Conservation (phyloP, 1,140 invertebrate species). For the Drosophila kikkawai region DNA sequence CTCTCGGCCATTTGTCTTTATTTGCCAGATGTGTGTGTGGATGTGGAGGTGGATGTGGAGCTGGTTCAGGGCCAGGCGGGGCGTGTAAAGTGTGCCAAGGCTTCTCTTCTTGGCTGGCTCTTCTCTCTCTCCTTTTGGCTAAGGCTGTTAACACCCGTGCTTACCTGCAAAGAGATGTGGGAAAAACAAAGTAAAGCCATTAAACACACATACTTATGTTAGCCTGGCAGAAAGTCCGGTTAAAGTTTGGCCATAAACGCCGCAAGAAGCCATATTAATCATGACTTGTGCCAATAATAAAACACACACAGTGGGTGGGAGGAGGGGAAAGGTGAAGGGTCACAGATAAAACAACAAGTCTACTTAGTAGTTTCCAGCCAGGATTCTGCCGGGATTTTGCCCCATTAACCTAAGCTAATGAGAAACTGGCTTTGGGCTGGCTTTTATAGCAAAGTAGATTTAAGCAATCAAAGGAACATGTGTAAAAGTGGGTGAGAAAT, state of each 20-base stretch:
- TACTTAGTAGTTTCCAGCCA: slow-evolving; percentile 10
- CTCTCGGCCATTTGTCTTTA: slow-evolving; percentile 52
- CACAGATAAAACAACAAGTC: slow-evolving; percentile 7
- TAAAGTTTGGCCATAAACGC: slow-evolving; percentile 41
- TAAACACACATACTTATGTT: slow-evolving; percentile 25
- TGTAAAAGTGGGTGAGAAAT: background rate
- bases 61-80: slow-evolving; percentile 21
- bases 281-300: slow-evolving; percentile 56
- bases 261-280: slow-evolving; percentile 66
- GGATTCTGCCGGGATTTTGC: slow-evolving; percentile 7
- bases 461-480: background rate
- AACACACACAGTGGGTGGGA: slow-evolving; percentile 37
- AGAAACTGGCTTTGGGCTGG: background rate
- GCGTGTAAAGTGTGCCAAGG: slow-evolving; percentile 69
- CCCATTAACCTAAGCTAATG: slow-evolving; percentile 9
- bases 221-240: slow-evolving; percentile 19
- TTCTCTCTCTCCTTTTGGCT: background rate
- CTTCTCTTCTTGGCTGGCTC: background rate
- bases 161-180: slow-evolving; percentile 63
- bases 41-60: background rate
- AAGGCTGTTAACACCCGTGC: slow-evolving; percentile 27
- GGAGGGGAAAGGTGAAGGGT: slow-evolving; percentile 7
- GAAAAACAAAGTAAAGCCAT: slow-evolving; percentile 11
- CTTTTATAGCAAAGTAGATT: background rate
- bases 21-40: slow-evolving; percentile 41